Percentiles rank a stretch among this genome's conserved stretches.
phyloP scores from a whole-genome alignment of 2,797 vertebrate species.

The Paguma larvata region DNA sequence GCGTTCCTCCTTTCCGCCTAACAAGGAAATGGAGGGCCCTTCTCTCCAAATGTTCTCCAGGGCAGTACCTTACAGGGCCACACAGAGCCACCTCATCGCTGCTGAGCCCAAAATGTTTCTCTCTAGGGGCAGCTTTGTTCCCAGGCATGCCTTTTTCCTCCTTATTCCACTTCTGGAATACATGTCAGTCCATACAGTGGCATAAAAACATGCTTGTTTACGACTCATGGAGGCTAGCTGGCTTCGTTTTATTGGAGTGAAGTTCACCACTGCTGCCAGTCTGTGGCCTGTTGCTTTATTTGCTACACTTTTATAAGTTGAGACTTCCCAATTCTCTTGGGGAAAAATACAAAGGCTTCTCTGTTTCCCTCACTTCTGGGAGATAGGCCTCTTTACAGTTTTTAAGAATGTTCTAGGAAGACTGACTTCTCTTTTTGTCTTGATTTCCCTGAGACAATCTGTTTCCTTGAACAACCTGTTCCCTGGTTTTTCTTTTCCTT shows the following conservation, averaged over 20 bases:
- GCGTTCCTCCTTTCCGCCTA: neutral
- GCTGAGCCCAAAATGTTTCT: neutral
- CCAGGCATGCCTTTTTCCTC: neutral
- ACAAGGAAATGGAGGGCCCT: neutral
- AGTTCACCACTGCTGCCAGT: fast-evolving
- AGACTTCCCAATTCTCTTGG: neutral
- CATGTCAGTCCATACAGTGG: neutral
- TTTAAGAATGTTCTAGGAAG: constrained; percentile 25
- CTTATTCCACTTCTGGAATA: neutral
- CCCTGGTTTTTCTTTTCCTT: constrained; percentile 11
- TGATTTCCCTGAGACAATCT: constrained; percentile 41
- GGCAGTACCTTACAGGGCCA: fast-evolving
- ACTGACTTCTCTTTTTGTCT: neutral
- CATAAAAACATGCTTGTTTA: neutral
- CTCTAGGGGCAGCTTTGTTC: neutral
- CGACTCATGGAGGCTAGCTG: neutral
- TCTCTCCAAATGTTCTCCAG: too few relatives aligned
- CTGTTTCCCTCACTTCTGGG: neutral
- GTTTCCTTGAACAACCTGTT: constrained; percentile 38
- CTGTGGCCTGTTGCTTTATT: neutral
- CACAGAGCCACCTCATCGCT: neutral
- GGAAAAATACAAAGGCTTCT: neutral
- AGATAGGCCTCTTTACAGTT: neutral
- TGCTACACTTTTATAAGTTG: neutral
- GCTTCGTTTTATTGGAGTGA: neutral